phyloP scores from a whole-genome alignment of 2,113 vertebrate species.

The Chaenogobius annularis region DNA sequence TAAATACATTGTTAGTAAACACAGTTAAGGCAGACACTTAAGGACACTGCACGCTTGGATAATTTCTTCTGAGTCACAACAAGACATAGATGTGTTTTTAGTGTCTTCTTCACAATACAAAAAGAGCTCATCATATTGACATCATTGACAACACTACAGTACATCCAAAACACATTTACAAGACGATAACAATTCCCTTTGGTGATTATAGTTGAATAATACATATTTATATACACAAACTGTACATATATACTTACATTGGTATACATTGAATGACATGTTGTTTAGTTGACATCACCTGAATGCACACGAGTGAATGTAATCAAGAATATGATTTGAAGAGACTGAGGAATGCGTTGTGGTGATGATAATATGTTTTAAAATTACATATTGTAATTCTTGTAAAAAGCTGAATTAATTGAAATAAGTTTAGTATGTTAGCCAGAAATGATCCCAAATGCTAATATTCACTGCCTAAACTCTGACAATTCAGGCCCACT shows the following conservation, averaged over 20 bases:
- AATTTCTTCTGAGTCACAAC: conserved; percentile 13
- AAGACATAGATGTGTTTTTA: not conserved
- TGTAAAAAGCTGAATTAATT: too few species aligned
- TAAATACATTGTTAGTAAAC: conserved; percentile 9
- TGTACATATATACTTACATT: conserved; percentile 66
- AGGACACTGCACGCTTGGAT: conserved; percentile 48
- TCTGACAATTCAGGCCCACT: too few species aligned
- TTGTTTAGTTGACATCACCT: conserved; percentile 57
- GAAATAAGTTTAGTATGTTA: too few species aligned
- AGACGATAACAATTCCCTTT: conserved; percentile 71
- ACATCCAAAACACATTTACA: conserved; percentile 62
- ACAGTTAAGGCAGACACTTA: conserved; percentile 13
- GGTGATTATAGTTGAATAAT: conserved; percentile 75
- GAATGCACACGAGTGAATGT: conserved; percentile 36
- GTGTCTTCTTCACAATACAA: conserved; percentile 37
- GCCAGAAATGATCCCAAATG: too few species aligned
- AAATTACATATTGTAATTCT: not conserved
- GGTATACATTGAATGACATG: conserved; percentile 51
- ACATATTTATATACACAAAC: conserved; percentile 69
- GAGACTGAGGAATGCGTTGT: not conserved
- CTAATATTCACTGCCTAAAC: too few species aligned
- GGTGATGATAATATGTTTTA: not conserved
- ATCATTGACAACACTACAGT: conserved; percentile 48
- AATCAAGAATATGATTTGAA: not conserved
- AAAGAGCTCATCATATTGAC: conserved; percentile 30